Percentiles rank a stretch among this genome's conserved stretches.
Conservation (phyloP, 2,888 invertebrate genomes). For the Parnassius smintheus region DNA sequence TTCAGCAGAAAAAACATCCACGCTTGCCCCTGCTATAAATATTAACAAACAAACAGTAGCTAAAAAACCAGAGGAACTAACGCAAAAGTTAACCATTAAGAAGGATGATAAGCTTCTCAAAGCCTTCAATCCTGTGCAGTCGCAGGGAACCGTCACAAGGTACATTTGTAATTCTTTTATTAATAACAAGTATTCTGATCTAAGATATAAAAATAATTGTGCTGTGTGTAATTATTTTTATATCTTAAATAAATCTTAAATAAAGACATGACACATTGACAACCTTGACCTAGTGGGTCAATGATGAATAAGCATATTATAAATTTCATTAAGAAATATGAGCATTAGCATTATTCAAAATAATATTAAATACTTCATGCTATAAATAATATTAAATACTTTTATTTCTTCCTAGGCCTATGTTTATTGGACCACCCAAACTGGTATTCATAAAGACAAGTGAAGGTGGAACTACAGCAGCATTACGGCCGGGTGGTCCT, state of each 20-base stretch:
- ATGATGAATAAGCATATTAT: no score
- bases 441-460: conserved; percentile 75
- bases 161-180: conserved; percentile 30
- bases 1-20: conserved; percentile 54
- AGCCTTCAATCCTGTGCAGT: conserved; percentile 58
- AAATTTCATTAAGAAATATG: no score
- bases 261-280: no score
- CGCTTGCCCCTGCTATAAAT: conserved; percentile 41
- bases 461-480: conserved; percentile 62
- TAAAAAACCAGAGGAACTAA: conserved; percentile 59
- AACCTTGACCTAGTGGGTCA: no score
- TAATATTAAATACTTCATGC: neutral
- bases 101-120: conserved; percentile 76
- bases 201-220: no score
- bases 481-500: conserved; percentile 57
- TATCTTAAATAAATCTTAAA: no score
- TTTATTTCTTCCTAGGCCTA: conserved; percentile 51
- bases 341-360: no score
- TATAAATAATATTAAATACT: neutral
- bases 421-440: conserved; percentile 77
- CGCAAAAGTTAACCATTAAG: conserved; percentile 66
- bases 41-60: conserved; percentile 50
- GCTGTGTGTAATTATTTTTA: no score
- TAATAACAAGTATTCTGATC: no score
- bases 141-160: conserved; percentile 58